phyloP scores from a whole-genome alignment of 1,140 invertebrate species.

The Drosophila melanica region DNA sequence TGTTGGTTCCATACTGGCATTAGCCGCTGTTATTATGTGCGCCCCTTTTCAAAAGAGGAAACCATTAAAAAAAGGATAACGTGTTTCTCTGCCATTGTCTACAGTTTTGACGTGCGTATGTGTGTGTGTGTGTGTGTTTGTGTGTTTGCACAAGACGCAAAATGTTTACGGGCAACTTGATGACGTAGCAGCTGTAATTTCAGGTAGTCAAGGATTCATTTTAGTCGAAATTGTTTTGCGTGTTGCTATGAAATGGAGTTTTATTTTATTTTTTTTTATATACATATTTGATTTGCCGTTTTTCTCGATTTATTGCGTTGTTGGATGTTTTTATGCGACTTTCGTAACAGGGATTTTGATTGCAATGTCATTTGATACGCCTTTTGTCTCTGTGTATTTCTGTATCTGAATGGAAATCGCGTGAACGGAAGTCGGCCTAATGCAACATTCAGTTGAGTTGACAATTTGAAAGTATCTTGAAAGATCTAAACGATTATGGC shows the following conservation, averaged over 20 bases:
- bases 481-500: background rate
- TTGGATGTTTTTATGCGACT: background rate
- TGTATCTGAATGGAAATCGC: background rate
- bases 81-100: constrained; percentile 57
- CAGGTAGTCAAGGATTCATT: constrained; percentile 58
- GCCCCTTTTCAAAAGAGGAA: constrained; percentile 55
- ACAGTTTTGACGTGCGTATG: background rate
- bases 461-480: constrained; percentile 13
- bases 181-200: constrained; percentile 41
- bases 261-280: constrained; percentile 11
- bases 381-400: constrained; percentile 7
- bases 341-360: constrained; percentile 23
- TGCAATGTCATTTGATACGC: constrained; percentile 37
- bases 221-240: constrained; percentile 41
- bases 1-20: constrained; percentile 16
- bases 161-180: constrained; percentile 58
- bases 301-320: constrained; percentile 9
- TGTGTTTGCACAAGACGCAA: constrained; percentile 75
- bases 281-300: constrained; percentile 27
- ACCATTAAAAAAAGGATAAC: constrained; percentile 78
- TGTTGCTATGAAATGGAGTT: constrained; percentile 24
- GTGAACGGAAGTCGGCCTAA: constrained; percentile 6
- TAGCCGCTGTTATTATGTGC: constrained; percentile 52
- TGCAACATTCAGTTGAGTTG: constrained; percentile 17
- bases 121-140: constrained; percentile 18